Conservation (phyloP, 2,888 invertebrate species). For the Notocelia uddmanniana region DNA sequence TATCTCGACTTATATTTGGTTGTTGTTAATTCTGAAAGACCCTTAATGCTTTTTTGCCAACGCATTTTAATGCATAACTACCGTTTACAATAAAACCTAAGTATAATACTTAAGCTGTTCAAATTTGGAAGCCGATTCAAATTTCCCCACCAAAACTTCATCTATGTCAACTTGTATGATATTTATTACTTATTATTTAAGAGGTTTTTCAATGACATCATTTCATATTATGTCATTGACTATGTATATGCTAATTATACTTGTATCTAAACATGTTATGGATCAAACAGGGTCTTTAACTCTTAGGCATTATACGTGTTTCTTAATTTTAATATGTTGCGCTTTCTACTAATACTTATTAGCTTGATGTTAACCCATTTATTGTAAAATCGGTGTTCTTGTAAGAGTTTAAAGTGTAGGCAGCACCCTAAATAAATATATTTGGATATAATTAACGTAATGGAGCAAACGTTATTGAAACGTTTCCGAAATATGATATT, state of each 20-base stretch:
- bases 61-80: no score
- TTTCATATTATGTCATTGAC: conserved; percentile 22
- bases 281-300: conserved; percentile 82
- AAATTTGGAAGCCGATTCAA: no score
- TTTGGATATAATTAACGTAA: neutral
- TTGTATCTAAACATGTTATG: conserved; percentile 76
- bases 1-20: conserved; percentile 18
- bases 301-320: conserved; percentile 73
- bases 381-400: conserved; percentile 44
- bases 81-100: neutral
- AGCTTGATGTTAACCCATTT: conserved; percentile 41
- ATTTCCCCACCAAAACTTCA: neutral
- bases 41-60: neutral
- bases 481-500: neutral
- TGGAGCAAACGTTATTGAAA: neutral
- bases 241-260: conserved; percentile 51
- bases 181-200: neutral
- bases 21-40: conserved; percentile 9
- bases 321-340: conserved; percentile 42
- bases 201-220: neutral
- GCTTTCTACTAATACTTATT: conserved; percentile 38
- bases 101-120: neutral
- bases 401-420: conserved; percentile 32
- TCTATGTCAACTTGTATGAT: neutral
- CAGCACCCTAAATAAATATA: conserved; percentile 25